These are phyloP conservation scores for Megalurothrips usitatus DNA, from an alignment of 2,888 invertebrate species.

Conservation along the genomic window DNA sequence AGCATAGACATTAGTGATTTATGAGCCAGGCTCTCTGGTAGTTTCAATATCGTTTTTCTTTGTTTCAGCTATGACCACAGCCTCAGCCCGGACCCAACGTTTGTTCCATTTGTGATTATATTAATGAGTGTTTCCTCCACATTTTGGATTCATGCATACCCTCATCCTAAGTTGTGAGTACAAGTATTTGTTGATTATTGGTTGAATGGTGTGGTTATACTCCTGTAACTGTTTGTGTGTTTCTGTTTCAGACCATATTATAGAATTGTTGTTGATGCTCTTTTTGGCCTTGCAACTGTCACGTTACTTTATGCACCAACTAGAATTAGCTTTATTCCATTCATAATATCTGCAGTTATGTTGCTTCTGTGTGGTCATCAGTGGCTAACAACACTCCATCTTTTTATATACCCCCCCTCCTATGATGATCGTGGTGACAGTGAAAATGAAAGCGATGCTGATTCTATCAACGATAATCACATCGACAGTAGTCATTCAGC, in stretches of 20 bases:
- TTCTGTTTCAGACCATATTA: neutral
- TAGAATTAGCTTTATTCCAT: neutral
- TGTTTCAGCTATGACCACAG: neutral
- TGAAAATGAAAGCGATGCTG: slow-evolving; percentile 13
- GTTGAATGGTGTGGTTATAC: neutral
- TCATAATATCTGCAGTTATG: neutral
- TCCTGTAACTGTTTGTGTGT: neutral
- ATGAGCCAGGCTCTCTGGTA: too few species aligned
- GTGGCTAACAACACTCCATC: neutral
- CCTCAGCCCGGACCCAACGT: neutral
- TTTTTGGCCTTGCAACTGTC: neutral
- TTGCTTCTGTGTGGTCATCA: neutral
- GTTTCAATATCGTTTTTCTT: neutral
- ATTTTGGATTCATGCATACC: neutral
- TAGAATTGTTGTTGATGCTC: neutral
- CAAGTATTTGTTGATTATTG: neutral
- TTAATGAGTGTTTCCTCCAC: neutral
- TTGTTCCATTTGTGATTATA: neutral
- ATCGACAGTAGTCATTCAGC: neutral
- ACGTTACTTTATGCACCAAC: neutral
- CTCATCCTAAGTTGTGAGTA: neutral
- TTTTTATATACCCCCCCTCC: neutral
- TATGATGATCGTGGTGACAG: neutral
- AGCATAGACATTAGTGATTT: neutral
- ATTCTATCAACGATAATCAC: slow-evolving; percentile 4